Percentiles rank a stretch among this genome's conserved stretches.
These are phyloP conservation scores for Brachyistius frenatus DNA, from an alignment of 2,113 vertebrate genomes.

Conservation along the genomic window DNA sequence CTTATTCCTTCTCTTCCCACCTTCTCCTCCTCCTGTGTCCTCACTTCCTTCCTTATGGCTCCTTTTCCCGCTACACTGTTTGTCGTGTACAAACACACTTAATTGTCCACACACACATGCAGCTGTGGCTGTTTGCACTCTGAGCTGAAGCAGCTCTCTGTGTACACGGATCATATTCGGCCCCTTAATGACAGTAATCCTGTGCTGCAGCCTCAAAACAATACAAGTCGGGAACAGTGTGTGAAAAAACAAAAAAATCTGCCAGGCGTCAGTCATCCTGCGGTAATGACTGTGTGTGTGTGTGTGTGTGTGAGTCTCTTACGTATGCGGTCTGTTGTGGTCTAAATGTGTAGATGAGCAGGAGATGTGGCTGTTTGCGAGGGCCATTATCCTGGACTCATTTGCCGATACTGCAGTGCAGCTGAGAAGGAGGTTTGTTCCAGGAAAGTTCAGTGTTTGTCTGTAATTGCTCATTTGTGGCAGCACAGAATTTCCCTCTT, in stretches of 20 bases:
- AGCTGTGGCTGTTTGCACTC: neutral
- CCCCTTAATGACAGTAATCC: slow-evolving; percentile 37
- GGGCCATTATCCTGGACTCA: too few species aligned
- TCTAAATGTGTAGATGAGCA: slow-evolving; percentile 21
- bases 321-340: neutral
- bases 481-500: too few species aligned
- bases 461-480: too few species aligned
- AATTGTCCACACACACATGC: neutral
- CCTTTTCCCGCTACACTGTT: neutral
- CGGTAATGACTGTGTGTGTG: slow-evolving; percentile 5
- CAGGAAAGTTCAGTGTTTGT: too few species aligned
- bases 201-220: slow-evolving; percentile 44
- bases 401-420: too few species aligned
- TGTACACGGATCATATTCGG: slow-evolving; percentile 29
- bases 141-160: neutral
- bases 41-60: neutral
- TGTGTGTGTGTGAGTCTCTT: too few species aligned
- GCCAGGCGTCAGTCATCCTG: slow-evolving; percentile 21
- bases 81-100: neutral
- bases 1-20: too few species aligned
- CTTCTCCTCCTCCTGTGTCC: too few species aligned
- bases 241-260: slow-evolving; percentile 1
- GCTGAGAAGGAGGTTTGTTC: neutral
- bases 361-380: neutral
- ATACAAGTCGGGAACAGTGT: slow-evolving; percentile 12